Conservation (phyloP, 2,888 invertebrate species). For the Drosophila incognita region DNA sequence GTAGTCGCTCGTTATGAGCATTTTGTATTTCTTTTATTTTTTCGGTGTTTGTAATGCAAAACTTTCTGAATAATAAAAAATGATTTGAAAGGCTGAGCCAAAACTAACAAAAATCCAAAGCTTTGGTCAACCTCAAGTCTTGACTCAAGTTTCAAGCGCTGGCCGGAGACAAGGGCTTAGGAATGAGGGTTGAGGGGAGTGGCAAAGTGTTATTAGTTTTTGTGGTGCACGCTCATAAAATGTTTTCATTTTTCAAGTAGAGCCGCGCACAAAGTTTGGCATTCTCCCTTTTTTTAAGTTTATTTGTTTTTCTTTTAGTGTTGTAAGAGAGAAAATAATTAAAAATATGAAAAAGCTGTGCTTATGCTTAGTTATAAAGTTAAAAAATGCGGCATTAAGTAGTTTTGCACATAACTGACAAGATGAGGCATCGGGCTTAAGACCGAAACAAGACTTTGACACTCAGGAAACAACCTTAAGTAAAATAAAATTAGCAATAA, state of each 20-base stretch:
- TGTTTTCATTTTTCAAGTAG: slow-evolving; percentile 64
- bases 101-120: slow-evolving; percentile 42
- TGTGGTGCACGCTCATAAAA: slow-evolving; percentile 74
- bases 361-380: slow-evolving; percentile 61
- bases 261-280: slow-evolving; percentile 54
- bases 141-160: slow-evolving; percentile 60
- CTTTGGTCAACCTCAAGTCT: slow-evolving; percentile 69
- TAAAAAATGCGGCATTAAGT: slow-evolving; percentile 50
- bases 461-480: neutral
- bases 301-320: slow-evolving; percentile 28
- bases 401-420: slow-evolving; percentile 34
- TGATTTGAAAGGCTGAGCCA: slow-evolving; percentile 22
- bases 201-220: slow-evolving; percentile 76
- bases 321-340: slow-evolving; percentile 65
- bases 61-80: slow-evolving; percentile 40
- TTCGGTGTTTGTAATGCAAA: slow-evolving; percentile 36
- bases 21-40: slow-evolving; percentile 47
- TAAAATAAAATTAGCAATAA: neutral
- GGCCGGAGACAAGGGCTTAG: slow-evolving; percentile 23
- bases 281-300: slow-evolving; percentile 22
- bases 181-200: slow-evolving; percentile 15
- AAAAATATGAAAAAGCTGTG: slow-evolving; percentile 66
- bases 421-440: slow-evolving; percentile 24
- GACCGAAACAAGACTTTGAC: slow-evolving; percentile 29
- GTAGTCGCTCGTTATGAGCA: slow-evolving; percentile 40